These are phyloP conservation scores for Nemurella pictetii DNA, from an alignment of 2,888 invertebrate species.

Conservation along the genomic window DNA sequence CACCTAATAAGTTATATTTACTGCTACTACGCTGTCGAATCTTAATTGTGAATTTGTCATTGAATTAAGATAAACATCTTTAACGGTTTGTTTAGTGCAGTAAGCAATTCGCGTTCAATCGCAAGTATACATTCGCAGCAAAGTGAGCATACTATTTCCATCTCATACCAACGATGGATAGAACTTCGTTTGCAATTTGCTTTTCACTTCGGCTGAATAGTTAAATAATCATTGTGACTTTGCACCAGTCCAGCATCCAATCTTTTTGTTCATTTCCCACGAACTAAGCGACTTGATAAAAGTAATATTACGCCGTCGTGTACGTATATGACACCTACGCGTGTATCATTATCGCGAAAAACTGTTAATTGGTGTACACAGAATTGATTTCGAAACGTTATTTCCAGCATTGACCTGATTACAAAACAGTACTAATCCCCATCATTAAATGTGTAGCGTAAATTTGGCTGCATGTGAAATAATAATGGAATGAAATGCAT, in stretches of 20 bases:
- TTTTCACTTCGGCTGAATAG: not conserved
- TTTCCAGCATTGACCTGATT: not conserved
- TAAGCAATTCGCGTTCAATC: not conserved
- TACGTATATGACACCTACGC: no score
- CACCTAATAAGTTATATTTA: not conserved
- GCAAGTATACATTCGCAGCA: not conserved
- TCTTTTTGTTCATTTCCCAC: not conserved
- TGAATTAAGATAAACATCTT: not conserved
- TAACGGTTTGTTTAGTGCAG: not conserved
- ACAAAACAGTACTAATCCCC: no score
- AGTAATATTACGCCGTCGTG: no score
- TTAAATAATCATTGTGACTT: not conserved
- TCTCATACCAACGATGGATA: not conserved
- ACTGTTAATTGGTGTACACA: not conserved
- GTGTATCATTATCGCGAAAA: not conserved
- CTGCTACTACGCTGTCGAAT: no score
- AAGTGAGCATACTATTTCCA: not conserved
- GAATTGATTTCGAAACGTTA: not conserved
- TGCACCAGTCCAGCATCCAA: not conserved
- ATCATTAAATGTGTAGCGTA: not conserved
- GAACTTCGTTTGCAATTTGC: not conserved
- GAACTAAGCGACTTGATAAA: not conserved
- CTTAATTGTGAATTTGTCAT: not conserved
- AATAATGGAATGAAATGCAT: not conserved
- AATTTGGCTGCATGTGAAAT: not conserved